Percentiles rank a stretch among this genome's conserved stretches.
These are phyloP conservation scores for Allolobophora icterica DNA, from an alignment of 2,888 invertebrate genomes.

Conservation along the genomic window DNA sequence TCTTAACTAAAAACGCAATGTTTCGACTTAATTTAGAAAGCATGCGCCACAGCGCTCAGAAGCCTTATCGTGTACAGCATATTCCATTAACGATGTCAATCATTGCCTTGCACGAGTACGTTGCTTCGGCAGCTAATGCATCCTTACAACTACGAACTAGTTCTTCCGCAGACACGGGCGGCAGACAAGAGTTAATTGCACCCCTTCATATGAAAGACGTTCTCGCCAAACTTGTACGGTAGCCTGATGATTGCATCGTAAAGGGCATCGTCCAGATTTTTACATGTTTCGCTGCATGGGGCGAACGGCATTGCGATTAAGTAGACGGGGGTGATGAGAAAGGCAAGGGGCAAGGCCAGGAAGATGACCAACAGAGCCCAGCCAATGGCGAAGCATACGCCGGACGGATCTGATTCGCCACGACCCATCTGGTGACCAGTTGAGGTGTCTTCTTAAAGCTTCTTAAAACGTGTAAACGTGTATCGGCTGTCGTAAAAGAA, in stretches of 20 bases:
- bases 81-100: background rate
- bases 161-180: background rate
- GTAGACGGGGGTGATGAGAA: background rate
- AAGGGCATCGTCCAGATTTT: background rate
- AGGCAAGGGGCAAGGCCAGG: background rate
- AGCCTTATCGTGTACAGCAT: too few species aligned
- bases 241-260: slow-evolving; percentile 4
- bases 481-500: too few species aligned
- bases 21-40: too few species aligned
- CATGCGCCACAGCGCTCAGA: too few species aligned
- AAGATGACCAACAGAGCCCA: background rate
- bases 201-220: background rate
- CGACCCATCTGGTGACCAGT: too few species aligned
- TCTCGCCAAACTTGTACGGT: slow-evolving; percentile 21
- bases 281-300: background rate
- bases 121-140: background rate
- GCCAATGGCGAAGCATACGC: background rate
- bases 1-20: too few species aligned
- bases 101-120: too few species aligned
- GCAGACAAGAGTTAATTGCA: background rate
- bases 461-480: too few species aligned
- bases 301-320: background rate
- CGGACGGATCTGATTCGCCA: too few species aligned
- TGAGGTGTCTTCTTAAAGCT: too few species aligned
- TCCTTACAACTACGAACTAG: background rate